Evolutionary conservation across 2,113 vertebrate species (phyloP), one percentile per base, ranked within the genome.

Genomic region (Arenaria interpres): DNA sequence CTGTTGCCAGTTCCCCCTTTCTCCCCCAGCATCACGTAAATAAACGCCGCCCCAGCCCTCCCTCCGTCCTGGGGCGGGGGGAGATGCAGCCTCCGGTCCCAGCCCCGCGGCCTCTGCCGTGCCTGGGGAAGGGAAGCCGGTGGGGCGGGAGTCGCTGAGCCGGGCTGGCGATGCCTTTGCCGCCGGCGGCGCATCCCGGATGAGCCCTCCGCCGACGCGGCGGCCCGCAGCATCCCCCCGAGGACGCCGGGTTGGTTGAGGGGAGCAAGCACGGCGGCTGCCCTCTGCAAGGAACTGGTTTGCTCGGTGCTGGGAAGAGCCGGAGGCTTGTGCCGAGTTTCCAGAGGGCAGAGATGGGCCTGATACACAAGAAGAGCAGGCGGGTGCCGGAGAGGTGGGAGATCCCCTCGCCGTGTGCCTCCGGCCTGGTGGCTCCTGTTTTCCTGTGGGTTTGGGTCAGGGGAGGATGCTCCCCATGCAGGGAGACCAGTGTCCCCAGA

Each of bases 121-220:
- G 73, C 74, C 63, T 0, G 2, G 32, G 68, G 51, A 67, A 63
- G n/a, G 21, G 82, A 11, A 78, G 66, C 85, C 8, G 33, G 86
- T 4, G 50, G 85, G 90, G 66, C 3, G 2, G 85, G 92, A 69
- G 67, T 17, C 8, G 1, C 27, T 8, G 73, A 84, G 85, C 77
- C 7, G 7, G 68, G 85, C 39, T 73, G 53, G 88, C 1, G 1
- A 6, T 10, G 84, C 39, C 69, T 85, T 25, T 23, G 89, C 60
- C 3, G 2, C 10, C 1, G 2, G n/a, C 0, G 1, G 51, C 7
- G 3, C 63, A 73, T 78, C 77, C 19, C 0, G 3, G 56, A 3
- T 30, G 69, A 84, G n/a, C 37, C 62, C 50, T 24, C 12, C 1
- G 17, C 66, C 20, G 0, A 54, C 8, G 12, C 30, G 8, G 19